Evolutionary conservation across 2,888 invertebrate genomes (phyloP).

Genomic region (Troides aeacus): DNA sequence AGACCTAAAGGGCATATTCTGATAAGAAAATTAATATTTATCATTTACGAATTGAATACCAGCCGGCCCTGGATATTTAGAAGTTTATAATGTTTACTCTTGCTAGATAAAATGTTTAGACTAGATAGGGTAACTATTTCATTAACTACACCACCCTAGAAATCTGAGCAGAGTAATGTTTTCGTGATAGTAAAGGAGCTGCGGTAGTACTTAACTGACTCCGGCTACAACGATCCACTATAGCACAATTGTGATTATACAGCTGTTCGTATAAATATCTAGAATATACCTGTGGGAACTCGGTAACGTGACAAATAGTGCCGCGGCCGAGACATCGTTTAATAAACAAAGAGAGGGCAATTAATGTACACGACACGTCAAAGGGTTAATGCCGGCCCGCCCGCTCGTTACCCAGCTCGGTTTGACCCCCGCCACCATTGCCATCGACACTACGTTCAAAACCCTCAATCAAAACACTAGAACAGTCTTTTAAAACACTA

Average conservation of each 20-base stretch:
- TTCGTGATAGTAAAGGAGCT: no score
- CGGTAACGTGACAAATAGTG: conserved; percentile 58
- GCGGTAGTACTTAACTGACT: no score
- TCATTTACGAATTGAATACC: not conserved
- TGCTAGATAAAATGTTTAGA: no score
- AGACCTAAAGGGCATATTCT: conserved; percentile 35
- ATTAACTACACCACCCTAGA: no score
- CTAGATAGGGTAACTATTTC: no score
- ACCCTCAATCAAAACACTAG: not conserved
- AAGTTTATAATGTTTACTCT: no score
- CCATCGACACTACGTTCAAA: not conserved
- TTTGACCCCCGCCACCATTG: conserved; percentile 23
- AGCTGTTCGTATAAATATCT: conserved; percentile 8
- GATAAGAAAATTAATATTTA: not conserved
- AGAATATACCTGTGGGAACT: conserved; percentile 61
- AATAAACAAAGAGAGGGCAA: conserved; percentile 67
- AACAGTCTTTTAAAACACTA: no score
- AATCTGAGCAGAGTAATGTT: no score
- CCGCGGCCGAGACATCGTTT: conserved; percentile 58
- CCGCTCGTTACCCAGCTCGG: conserved; percentile 31
- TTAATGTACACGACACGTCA: conserved; percentile 73
- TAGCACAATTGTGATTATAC: not conserved
- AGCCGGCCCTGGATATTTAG: not conserved
- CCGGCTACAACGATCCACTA: no score
- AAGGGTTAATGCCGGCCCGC: conserved; percentile 69